Base-by-base conservation (phyloP, 2,797 vertebrate species). In the Odontamblyopus lacepedii region DNA sequence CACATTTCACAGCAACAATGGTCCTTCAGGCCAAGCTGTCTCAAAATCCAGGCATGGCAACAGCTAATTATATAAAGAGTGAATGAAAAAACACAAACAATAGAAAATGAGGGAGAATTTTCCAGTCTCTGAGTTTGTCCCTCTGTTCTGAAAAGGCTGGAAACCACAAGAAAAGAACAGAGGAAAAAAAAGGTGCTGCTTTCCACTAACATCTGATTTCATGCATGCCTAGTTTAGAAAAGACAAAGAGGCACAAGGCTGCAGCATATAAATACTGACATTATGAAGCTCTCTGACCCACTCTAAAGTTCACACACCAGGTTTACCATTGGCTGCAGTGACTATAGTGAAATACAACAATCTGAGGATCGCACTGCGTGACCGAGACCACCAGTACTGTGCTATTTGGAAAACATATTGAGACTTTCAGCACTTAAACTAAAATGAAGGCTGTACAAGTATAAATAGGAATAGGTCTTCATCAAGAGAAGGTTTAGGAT, bases 1-100 rank as follows among this genome's bases (percentile, higher is more conserved):
- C 87, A 89, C 79, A 87, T 90, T 91, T 88, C 69, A 83, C 65
- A 78, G 69, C 73, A 84, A 88, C 76, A 84, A 77, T 71, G 69
- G 67, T 55, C 77, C 74, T 83, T 86, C 64, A 73, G 76, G 70
- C 77, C 73, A 75, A 19, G 75, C 71, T 64, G 76, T 76, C 82
- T 64, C 62, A 78, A 82, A 88, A 76, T 71, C 78, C 75, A 69
- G 78, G 68, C 83, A 76, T 78, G 44, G 78, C 84, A 87, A 81
- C 83, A 75, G 71, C 82, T 86, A 87, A 89, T 88, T 85, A 81
- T 67, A 70, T 62, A 48, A 60, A 41, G 72, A 84, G 76, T 74
- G 78, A 85, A 89, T 82, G 70, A 67, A 70, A 62, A 73, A 63
- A 67, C 23, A 23, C 23, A 70, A 32, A 59, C 78, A 79, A 64